These are phyloP conservation scores for Atherinosoma microstoma DNA, from an alignment of 2,797 vertebrate genomes.

Conservation along the genomic window DNA sequence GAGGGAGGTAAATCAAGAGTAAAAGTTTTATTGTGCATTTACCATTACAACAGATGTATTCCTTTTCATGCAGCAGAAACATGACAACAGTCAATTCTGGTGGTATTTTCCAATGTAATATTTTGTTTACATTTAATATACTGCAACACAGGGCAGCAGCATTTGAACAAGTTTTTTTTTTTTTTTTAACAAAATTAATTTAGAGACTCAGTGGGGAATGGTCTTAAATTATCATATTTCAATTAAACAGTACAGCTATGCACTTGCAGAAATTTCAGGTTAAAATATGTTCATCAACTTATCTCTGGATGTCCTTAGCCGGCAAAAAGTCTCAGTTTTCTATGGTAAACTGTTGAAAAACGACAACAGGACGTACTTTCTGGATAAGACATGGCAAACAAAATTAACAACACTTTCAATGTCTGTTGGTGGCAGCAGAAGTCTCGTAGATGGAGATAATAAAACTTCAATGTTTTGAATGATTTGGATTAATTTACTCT, in stretches of 20 bases:
- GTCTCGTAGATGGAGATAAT: background rate
- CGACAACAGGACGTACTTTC: conserved; percentile 19
- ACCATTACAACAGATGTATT: background rate
- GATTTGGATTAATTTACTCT: conserved; percentile 17
- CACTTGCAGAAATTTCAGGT: conserved; percentile 22
- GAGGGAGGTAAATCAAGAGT: background rate
- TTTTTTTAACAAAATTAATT: conserved; percentile 42
- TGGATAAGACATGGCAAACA: conserved; percentile 35
- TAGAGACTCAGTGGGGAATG: conserved; percentile 18
- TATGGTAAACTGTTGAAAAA: background rate
- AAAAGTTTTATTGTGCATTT: background rate
- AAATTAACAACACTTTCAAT: conserved; percentile 5
- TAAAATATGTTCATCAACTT: conserved; percentile 11
- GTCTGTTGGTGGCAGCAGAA: conserved; percentile 6
- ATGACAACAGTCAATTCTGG: conserved; percentile 13
- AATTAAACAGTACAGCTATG: conserved; percentile 8
- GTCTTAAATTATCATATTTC: conserved; percentile 26
- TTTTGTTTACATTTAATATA: conserved; percentile 27
- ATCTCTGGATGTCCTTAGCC: conserved; percentile 3
- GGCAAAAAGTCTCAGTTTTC: conserved; percentile 2
- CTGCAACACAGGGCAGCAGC: conserved; percentile 18
- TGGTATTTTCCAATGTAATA: conserved; percentile 38
- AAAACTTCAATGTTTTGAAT: background rate
- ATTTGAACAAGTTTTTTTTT: conserved; percentile 14
- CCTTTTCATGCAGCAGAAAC: background rate